Evolutionary conservation across 1,140 invertebrate species (phyloP).

Genomic region (Drosophila parabipectinata): DNA sequence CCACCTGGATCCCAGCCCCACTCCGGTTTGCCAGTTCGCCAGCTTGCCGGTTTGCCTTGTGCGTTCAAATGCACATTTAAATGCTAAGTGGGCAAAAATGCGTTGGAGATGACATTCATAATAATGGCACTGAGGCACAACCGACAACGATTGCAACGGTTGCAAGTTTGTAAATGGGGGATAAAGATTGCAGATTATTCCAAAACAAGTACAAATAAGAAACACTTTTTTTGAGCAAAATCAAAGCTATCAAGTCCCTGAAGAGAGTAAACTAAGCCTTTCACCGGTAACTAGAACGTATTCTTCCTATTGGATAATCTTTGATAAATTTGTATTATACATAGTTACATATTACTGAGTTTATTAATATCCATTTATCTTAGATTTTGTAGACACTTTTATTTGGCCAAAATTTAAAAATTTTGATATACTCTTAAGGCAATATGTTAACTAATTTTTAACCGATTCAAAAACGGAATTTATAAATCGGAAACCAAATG

Average conservation of each 20-base stretch:
- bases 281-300: too few species aligned
- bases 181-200: neutral
- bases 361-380: too few species aligned
- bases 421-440: too few species aligned
- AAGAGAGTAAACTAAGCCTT: neutral
- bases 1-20: constrained; percentile 36
- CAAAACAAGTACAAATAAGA: neutral
- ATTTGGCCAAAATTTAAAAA: too few species aligned
- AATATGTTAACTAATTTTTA: too few species aligned
- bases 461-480: too few species aligned
- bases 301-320: too few species aligned
- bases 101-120: constrained; percentile 47
- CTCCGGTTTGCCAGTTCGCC: constrained; percentile 34
- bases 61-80: constrained; percentile 40
- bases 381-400: too few species aligned
- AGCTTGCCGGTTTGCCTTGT: constrained; percentile 30
- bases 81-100: constrained; percentile 28
- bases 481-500: too few species aligned
- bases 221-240: neutral
- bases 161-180: neutral
- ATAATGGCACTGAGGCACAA: constrained; percentile 13
- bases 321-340: too few species aligned
- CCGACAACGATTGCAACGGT: neutral
- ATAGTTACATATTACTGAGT: too few species aligned
- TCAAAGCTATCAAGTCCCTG: neutral